These are phyloP conservation scores for Himalopsyche anomala DNA, from an alignment of 2,888 invertebrate species.

Conservation along the genomic window DNA sequence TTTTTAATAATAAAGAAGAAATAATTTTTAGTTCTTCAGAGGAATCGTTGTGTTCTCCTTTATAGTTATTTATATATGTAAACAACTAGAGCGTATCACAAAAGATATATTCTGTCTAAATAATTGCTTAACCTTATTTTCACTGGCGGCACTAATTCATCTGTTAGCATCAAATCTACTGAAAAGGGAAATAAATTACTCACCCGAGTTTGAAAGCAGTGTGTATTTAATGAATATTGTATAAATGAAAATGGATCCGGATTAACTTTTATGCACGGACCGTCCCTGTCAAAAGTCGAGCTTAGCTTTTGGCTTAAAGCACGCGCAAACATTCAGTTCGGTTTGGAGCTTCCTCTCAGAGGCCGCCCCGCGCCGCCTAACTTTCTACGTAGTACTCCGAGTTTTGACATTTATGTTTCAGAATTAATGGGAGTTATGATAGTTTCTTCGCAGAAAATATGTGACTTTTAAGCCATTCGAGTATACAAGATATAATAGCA, in stretches of 20 bases:
- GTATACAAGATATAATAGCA: background rate
- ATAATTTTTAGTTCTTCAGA: too few relatives aligned
- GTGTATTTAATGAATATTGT: conserved; percentile 40
- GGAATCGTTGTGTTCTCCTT: too few relatives aligned
- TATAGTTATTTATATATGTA: too few relatives aligned
- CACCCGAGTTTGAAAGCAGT: background rate
- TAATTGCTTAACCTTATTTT: background rate
- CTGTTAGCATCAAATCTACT: background rate
- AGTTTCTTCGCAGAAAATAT: conserved; percentile 1
- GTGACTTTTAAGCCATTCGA: conserved; percentile 4
- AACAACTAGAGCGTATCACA: too few relatives aligned
- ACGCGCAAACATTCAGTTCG: conserved; percentile 27
- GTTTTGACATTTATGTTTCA: conserved; percentile 40
- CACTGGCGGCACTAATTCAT: conserved; percentile 14
- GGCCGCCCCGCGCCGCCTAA: background rate
- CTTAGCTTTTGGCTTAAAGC: conserved; percentile 31
- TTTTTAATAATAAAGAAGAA: too few relatives aligned
- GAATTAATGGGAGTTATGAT: conserved; percentile 40
- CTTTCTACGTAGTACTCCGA: conserved; percentile 17
- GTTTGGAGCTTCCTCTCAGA: conserved; percentile 3
- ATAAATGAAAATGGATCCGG: conserved; percentile 3
- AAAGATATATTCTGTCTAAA: too few relatives aligned
- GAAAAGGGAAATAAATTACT: conserved; percentile 19
- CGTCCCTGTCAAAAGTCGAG: conserved; percentile 35
- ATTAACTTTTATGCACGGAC: conserved; percentile 31